Conservation (phyloP, 2,888 invertebrate genomes). For the Crepidodera aurea region DNA sequence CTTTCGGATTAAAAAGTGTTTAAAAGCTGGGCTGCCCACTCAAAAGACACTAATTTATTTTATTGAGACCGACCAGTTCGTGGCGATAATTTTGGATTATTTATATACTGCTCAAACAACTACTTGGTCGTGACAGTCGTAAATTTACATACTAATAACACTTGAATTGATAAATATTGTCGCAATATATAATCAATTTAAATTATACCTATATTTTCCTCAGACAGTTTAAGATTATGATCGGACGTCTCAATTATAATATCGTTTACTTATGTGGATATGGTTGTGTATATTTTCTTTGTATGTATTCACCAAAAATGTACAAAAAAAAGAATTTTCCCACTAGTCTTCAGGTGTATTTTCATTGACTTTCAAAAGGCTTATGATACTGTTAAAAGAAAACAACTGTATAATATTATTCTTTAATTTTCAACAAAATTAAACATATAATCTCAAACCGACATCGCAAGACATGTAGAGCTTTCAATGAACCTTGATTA, state of each 20-base stretch:
- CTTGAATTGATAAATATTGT: slow-evolving; percentile 14
- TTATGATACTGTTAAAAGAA: no score
- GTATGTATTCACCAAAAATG: no score
- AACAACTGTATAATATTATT: no score
- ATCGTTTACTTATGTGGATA: background rate
- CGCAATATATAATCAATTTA: slow-evolving; percentile 13
- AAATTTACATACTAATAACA: slow-evolving; percentile 24
- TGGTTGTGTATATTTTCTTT: no score
- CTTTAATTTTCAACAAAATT: no score
- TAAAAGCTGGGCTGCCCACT: slow-evolving; percentile 58
- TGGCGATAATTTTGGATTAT: slow-evolving; percentile 32
- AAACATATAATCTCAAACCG: no score
- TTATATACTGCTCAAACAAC: slow-evolving; percentile 38
- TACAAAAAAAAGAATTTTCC: no score
- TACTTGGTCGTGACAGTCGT: slow-evolving; percentile 23
- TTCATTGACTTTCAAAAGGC: no score
- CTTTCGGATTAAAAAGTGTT: slow-evolving; percentile 62
- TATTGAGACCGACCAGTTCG: slow-evolving; percentile 31
- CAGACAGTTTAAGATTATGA: background rate
- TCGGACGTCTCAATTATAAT: background rate
- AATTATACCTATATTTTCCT: slow-evolving; percentile 4
- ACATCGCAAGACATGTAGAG: no score
- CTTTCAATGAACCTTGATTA: no score
- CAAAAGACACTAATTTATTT: slow-evolving; percentile 46
- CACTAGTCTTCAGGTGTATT: no score